A percentile compares a stretch with the other conserved stretches of the same genome.
Evolutionary conservation across 2,888 invertebrate species (phyloP).

Genomic region (Chromoteleia sp.): DNA sequence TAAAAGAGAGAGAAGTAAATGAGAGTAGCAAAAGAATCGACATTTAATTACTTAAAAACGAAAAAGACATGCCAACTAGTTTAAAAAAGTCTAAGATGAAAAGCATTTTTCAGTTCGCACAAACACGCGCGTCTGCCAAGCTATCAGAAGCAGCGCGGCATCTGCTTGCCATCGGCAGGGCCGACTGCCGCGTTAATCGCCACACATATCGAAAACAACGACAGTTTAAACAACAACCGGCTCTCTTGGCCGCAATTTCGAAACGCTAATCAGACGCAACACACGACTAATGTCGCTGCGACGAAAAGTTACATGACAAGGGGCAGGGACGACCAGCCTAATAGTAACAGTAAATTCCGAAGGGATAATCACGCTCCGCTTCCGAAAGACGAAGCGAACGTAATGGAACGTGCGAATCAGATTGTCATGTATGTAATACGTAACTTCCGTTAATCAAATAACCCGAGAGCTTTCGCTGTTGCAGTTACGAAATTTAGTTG

Average conservation of each 20-base stretch:
- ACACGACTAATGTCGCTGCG: conserved; percentile 79
- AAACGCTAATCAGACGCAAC: conserved; percentile 83
- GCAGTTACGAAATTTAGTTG: conserved; percentile 69
- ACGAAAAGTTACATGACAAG: conserved; percentile 79
- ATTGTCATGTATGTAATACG: conserved; percentile 92
- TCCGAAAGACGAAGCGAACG: conserved; percentile 91
- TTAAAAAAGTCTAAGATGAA: conserved; percentile 78
- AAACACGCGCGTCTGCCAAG: conserved; percentile 83
- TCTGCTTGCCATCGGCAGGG: conserved; percentile 80
- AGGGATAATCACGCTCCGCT: conserved; percentile 84
- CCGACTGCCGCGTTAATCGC: conserved; percentile 81
- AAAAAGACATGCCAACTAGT: conserved; percentile 1
- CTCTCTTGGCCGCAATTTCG: conserved; percentile 87
- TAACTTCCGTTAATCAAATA: conserved; percentile 43
- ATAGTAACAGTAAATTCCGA: conserved; percentile 83
- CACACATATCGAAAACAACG: conserved; percentile 85
- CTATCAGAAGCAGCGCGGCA: conserved; percentile 84
- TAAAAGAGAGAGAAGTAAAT: too few species aligned
- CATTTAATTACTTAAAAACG: too few species aligned
- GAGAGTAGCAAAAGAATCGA: too few species aligned
- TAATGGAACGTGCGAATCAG: conserved; percentile 94
- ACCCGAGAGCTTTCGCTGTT: conserved; percentile 52
- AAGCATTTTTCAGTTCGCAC: conserved; percentile 84
- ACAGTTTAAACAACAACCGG: conserved; percentile 86
- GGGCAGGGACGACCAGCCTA: conserved; percentile 82